Percentiles rank a stretch among this genome's conserved stretches.
These are phyloP conservation scores for Eueides isabella DNA, from an alignment of 1,140 invertebrate species.

Conservation along the genomic window DNA sequence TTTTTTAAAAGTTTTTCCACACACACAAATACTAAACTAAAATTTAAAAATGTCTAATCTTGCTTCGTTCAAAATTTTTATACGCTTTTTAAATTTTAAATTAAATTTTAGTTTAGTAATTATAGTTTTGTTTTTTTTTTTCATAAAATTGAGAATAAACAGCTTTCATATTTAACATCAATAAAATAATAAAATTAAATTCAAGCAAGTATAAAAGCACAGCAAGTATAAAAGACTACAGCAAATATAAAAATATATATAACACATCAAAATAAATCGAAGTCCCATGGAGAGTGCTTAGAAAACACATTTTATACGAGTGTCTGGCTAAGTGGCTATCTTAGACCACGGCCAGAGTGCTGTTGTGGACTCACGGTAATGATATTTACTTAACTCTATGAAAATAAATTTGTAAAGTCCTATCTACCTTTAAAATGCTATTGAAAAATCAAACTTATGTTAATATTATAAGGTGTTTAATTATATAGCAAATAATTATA, in stretches of 20 bases:
- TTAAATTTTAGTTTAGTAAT: no score
- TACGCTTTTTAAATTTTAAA: no score
- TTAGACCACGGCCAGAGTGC: slow-evolving; percentile 40
- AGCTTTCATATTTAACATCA: no score
- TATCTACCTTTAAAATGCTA: slow-evolving; percentile 1
- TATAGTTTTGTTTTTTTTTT: no score
- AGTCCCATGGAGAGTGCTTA: slow-evolving; percentile 33
- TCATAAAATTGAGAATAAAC: no score
- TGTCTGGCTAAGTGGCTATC: slow-evolving; percentile 44
- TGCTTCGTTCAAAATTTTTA: no score
- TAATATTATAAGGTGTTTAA: not conserved
- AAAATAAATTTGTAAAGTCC: slow-evolving; percentile 7
- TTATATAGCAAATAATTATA: slow-evolving; percentile 1
- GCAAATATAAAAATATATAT: not conserved
- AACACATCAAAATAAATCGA: slow-evolving; percentile 34
- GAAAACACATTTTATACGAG: slow-evolving; percentile 43
- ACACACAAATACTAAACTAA: no score
- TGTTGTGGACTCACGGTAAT: slow-evolving; percentile 44
- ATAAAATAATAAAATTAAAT: no score
- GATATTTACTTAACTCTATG: slow-evolving; percentile 40
- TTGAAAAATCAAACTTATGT: slow-evolving; percentile 17
- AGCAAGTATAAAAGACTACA: not conserved
- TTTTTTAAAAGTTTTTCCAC: no score
- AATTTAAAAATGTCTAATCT: no score
- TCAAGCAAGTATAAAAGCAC: no score